Percentiles rank a stretch among this genome's conserved stretches.
phyloP scores from a whole-genome alignment of 2,888 invertebrate species.

The Agapostemon virescens region DNA sequence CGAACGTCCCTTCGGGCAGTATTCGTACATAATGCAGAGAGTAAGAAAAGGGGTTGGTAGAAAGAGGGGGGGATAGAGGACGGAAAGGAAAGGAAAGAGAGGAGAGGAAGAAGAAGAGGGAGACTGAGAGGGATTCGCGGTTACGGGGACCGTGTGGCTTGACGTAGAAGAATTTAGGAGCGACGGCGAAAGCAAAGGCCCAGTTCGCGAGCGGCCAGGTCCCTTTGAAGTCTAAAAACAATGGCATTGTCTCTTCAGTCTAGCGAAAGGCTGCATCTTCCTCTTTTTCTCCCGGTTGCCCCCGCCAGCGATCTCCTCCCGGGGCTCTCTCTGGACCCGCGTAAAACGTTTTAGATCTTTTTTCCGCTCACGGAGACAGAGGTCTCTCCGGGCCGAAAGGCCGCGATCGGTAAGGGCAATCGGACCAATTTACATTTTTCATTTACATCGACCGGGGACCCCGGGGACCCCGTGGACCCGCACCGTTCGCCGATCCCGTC shows the following conservation, averaged over 20 bases:
- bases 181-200: constrained; percentile 79
- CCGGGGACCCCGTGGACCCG: constrained; percentile 31
- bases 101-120: constrained; percentile 1
- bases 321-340: constrained; percentile 33
- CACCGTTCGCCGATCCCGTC: not conserved
- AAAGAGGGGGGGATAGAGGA: constrained; percentile 32
- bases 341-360: constrained; percentile 71
- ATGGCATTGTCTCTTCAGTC: constrained; percentile 80
- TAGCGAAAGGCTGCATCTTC: constrained; percentile 73
- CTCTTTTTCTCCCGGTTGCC: constrained; percentile 60
- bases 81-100: constrained; percentile 22
- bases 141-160: constrained; percentile 72
- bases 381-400: constrained; percentile 56
- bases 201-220: constrained; percentile 77
- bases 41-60: constrained; percentile 42
- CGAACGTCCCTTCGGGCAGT: constrained; percentile 75
- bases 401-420: constrained; percentile 74
- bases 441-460: constrained; percentile 69
- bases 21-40: constrained; percentile 73
- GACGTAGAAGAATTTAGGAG: constrained; percentile 81
- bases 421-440: constrained; percentile 79
- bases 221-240: constrained; percentile 81
- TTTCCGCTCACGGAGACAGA: constrained; percentile 68
- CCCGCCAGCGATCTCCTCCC: constrained; percentile 38
- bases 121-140: constrained; percentile 67